phyloP scores from a whole-genome alignment of 2,797 vertebrate species.

The Ammospiza maritima region DNA sequence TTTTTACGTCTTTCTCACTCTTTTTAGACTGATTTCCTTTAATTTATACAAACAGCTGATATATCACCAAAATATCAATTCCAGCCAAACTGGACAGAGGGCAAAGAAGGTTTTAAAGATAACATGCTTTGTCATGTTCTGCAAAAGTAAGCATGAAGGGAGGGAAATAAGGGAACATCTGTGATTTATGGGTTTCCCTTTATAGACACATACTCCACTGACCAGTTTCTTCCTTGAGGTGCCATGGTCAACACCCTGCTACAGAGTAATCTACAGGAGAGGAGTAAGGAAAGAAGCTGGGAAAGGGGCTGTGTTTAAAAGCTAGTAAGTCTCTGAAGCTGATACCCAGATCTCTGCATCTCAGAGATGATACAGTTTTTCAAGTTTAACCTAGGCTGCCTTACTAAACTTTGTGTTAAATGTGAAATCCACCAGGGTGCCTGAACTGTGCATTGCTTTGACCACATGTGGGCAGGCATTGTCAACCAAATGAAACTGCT shows the following conservation, averaged over 20 bases:
- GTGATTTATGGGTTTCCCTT: neutral
- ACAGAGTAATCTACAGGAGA: neutral
- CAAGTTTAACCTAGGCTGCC: neutral
- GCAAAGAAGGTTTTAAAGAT: neutral
- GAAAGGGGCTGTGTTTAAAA: neutral
- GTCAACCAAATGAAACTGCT: neutral
- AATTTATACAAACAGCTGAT: neutral
- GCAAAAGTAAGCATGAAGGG: neutral
- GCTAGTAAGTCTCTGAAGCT: neutral
- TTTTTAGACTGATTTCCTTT: neutral
- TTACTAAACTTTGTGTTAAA: neutral
- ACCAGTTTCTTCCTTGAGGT: neutral
- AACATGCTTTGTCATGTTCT: neutral
- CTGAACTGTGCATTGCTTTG: neutral
- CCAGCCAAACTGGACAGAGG: neutral
- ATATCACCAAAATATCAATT: neutral
- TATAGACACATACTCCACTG: neutral
- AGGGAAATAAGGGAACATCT: neutral
- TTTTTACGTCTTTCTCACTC: neutral
- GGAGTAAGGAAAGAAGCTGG: neutral
- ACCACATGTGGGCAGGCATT: neutral
- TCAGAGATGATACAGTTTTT: neutral
- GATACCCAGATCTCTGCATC: neutral
- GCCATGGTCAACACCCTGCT: neutral
- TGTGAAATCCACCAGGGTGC: neutral